These are phyloP conservation scores for Telmatochromis sp. DNA, from an alignment of 2,113 vertebrate genomes.

Conservation along the genomic window DNA sequence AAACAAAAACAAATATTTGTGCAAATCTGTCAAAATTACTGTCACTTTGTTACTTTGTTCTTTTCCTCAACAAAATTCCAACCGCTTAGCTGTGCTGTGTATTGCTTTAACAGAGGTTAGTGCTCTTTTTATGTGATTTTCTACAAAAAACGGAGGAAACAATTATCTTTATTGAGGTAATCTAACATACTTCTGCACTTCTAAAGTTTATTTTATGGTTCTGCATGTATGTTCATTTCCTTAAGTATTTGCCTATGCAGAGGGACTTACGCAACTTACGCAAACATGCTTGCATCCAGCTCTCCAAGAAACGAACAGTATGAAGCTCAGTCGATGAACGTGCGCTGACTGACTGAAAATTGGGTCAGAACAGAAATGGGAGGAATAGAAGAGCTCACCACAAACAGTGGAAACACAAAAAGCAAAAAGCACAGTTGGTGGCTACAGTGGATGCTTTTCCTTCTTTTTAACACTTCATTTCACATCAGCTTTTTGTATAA, in stretches of 20 bases:
- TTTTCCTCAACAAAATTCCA: background rate
- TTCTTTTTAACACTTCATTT: background rate
- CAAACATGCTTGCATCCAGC: background rate
- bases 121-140: background rate
- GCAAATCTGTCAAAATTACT: background rate
- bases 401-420: background rate
- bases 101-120: background rate
- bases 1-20: background rate
- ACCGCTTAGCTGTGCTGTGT: background rate
- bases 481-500: background rate
- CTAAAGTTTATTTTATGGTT: background rate
- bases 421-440: background rate
- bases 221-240: background rate
- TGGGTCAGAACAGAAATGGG: background rate
- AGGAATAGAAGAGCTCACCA: background rate
- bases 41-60: background rate
- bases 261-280: background rate
- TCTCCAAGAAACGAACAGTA: background rate
- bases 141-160: background rate
- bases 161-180: background rate
- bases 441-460: background rate
- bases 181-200: background rate
- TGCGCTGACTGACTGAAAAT: background rate
- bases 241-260: accelerated
- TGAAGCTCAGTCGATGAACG: background rate